Conservation (phyloP, 2,888 invertebrate species). For the Resseliella maxima region DNA sequence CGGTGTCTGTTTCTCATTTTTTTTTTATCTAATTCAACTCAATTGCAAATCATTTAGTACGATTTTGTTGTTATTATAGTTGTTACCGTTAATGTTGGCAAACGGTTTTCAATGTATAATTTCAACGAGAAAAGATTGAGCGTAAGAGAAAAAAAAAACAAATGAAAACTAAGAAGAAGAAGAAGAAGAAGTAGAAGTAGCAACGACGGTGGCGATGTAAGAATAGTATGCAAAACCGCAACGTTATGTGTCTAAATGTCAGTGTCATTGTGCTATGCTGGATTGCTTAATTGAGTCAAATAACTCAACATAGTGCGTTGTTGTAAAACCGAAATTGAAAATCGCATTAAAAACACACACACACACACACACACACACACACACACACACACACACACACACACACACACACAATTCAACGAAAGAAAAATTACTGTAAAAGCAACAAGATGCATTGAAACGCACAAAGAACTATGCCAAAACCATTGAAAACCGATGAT, state of each 20-base stretch:
- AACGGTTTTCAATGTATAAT: constrained; percentile 38
- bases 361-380: not conserved
- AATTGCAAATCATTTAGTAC: not conserved
- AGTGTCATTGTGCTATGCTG: not conserved
- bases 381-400: not conserved
- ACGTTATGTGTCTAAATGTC: constrained; percentile 7
- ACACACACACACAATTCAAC: not conserved
- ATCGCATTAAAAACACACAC: not conserved
- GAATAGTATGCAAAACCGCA: not conserved
- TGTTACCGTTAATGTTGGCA: not conserved
- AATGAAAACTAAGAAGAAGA: not conserved
- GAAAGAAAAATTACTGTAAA: not conserved
- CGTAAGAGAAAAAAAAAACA: not conserved
- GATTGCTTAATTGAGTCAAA: constrained; percentile 10
- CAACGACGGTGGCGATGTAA: not conserved
- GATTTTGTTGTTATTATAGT: not conserved
- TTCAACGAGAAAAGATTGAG: not conserved
- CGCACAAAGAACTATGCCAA: not conserved
- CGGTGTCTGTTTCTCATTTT: not conserved
- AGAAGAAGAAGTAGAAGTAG: no score
- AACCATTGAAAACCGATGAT: not conserved
- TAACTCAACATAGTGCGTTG: not conserved
- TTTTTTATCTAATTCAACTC: not conserved
- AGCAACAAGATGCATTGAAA: not conserved
- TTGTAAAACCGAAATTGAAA: not conserved